Conservation (phyloP, 2,797 vertebrate species). For the Oryzias dopingdopingensis region DNA sequence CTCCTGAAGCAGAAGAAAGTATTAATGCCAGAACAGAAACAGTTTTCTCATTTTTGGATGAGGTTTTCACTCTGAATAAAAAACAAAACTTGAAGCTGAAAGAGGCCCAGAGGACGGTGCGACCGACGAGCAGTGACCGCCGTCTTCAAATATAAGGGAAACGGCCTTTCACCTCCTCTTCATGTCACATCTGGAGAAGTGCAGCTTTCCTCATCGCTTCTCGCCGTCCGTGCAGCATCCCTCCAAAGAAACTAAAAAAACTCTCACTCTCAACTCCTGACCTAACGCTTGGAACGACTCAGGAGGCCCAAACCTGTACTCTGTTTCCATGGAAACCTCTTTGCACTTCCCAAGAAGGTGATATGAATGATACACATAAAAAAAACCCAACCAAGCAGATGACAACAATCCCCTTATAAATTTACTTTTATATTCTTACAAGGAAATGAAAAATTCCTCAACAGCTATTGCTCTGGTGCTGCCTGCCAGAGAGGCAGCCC, state of each 20-base stretch:
- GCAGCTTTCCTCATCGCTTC: conserved; percentile 3
- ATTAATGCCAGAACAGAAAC: no score
- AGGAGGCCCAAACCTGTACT: conserved; percentile 16
- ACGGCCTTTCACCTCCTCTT: conserved; percentile 18
- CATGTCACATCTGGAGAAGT: conserved; percentile 59
- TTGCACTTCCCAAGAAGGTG: conserved; percentile 2
- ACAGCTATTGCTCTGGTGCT: conserved; percentile 14
- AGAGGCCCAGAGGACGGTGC: neutral
- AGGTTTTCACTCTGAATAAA: conserved; percentile 10
- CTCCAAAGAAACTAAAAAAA: conserved; percentile 11
- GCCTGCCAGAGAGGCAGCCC: conserved; percentile 7
- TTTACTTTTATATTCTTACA: conserved; percentile 24
- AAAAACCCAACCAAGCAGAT: neutral
- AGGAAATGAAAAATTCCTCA: conserved; percentile 35
- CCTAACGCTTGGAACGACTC: conserved; percentile 16
- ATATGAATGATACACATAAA: conserved; percentile 2
- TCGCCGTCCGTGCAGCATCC: conserved; percentile 13
- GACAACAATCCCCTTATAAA: conserved; percentile 8
- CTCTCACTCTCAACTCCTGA: conserved; percentile 2
- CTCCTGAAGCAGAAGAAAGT: no score
- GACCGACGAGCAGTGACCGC: conserved; percentile 20
- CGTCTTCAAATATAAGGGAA: conserved; percentile 24
- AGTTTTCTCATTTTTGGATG: no score
- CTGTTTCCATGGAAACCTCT: conserved; percentile 26
- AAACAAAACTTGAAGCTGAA: conserved; percentile 53